Evolutionary conservation across 2,113 vertebrate species (phyloP), one percentile per base, ranked within the genome.

Genomic region (Larimichthys polyactis): DNA sequence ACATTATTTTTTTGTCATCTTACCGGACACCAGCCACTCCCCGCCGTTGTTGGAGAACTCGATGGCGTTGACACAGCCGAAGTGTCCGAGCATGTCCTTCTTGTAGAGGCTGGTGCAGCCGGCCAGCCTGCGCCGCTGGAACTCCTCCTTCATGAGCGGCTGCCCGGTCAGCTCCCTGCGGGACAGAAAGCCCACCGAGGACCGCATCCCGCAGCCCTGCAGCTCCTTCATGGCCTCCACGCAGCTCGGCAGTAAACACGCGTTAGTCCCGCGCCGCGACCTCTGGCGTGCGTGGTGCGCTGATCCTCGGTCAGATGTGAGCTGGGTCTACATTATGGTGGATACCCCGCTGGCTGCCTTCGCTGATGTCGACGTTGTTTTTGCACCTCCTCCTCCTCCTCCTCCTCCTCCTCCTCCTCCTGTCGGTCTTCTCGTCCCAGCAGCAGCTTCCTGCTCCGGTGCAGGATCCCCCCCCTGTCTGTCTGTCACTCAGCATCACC

Each of bases 31-130:
- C 89, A 99, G 96, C 97, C 97, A 98, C 93, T 98, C 96, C 62
- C 98, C 98, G 91, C 97, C 98, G 96, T 96, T 97, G 96, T 98
- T 98, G 95, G 98, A 99, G 94, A 99, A 99, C 96, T 99, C 98
- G 88, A 99, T 99, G 95, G 98, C 98, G 95, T 99, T 99, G 95
- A 99, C 98, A 92, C 98, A 99, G 91, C 98, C 98, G 94, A 98
- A 99, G 94, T 99, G 98, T 63, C 98, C 98, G 83, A 98, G 96
- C 93, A 99, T 96, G 89, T 99, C 97, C 93, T 97, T 97, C 95
- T 97, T 97, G 95, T 95, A 99, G 91, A 99, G 97, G 92, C 97
- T 98, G 81, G 95, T 96, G 95, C 97, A 99, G 90, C 96, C 97
- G 46, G 95, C 96, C 93, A 98, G 93, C 92, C 98, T 95, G 87